Percentiles rank a stretch among this genome's conserved stretches.
Conservation (phyloP, 2,113 vertebrate genomes). For the Acrocephalus arundinaceus region DNA sequence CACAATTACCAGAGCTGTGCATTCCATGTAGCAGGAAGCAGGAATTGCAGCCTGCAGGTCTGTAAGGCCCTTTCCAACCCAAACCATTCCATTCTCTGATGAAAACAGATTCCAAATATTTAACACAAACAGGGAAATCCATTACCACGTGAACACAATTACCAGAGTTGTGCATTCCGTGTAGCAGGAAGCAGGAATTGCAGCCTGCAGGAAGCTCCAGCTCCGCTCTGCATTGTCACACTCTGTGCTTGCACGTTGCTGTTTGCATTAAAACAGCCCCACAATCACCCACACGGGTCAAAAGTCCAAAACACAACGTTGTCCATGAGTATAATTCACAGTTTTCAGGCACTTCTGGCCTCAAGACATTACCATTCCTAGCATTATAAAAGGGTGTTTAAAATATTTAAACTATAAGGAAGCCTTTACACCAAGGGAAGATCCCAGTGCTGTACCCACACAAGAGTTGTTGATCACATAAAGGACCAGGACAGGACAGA, state of each 20-base stretch:
- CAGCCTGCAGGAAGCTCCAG: neutral
- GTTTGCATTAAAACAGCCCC: neutral
- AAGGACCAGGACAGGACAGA: neutral
- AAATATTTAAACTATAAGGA: neutral
- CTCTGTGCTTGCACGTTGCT: accelerated
- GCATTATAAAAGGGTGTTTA: neutral
- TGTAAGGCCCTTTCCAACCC: neutral
- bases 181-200: accelerated
- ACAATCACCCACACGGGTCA: neutral
- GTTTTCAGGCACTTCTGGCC: neutral
- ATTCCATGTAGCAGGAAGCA: accelerated
- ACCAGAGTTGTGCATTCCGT: accelerated
- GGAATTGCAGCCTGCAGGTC: neutral
- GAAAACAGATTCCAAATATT: neutral
- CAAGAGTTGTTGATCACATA: accelerated
- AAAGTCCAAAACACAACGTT: neutral
- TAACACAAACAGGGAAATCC: accelerated
- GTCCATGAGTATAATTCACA: accelerated
- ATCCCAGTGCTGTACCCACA: too few relatives aligned
- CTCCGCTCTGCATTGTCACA: neutral
- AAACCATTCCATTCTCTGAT: neutral
- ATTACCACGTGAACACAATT: accelerated
- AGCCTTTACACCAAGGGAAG: neutral
- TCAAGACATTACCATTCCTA: neutral
- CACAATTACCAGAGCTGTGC: accelerated